Evolutionary conservation across 2,888 invertebrate genomes (phyloP), one percentile per base, ranked within the genome.

Genomic region (Augochlorella aurata): DNA sequence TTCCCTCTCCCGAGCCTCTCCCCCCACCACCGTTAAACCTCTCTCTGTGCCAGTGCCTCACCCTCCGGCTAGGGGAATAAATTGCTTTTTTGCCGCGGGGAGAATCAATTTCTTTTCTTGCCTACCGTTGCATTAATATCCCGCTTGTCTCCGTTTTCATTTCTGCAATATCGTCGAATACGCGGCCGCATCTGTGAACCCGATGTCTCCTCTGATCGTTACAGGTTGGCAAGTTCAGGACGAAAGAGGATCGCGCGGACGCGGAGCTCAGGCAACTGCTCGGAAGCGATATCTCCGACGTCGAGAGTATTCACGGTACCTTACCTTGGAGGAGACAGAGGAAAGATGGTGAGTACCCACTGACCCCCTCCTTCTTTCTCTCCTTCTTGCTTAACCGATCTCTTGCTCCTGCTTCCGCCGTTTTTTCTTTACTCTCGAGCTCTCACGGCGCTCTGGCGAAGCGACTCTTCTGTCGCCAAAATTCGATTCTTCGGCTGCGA

Each of bases 231-330:
- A 97, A 97, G 94, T 97, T 97, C 93, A 95, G 96, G 89, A 95
- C 96, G 90, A 96, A 97, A 93, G 97, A 97, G 92, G 97, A 97
- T 93, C 95, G 96, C 84, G 96, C 97, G 67, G 96, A 97, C 93
- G 97, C 96, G 47, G 97, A 97, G 91, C 94, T 97, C 81, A 95
- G 97, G 90, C 96, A 96, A 91, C 94, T 97, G 71, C 94, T 97
- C 74, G 96, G 95, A 79, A 96, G 95, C 89, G 96, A 96, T 92
- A 95, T 95, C 82, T 95, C 95, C 74, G 95, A 95, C 88, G 95
- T 95, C 78, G 95, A 95, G 90, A 95, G 95, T 89, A 94, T 95
- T 88, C 95, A 95, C 89, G 95, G 95, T 61, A 95, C 95, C 47
- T 91, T 95, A 82, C 95, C 95, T 5, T 96, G 96, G 95, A 93